These are phyloP conservation scores for Dryoscopus gambensis DNA, from an alignment of 2,113 vertebrate genomes.

Conservation along the genomic window DNA sequence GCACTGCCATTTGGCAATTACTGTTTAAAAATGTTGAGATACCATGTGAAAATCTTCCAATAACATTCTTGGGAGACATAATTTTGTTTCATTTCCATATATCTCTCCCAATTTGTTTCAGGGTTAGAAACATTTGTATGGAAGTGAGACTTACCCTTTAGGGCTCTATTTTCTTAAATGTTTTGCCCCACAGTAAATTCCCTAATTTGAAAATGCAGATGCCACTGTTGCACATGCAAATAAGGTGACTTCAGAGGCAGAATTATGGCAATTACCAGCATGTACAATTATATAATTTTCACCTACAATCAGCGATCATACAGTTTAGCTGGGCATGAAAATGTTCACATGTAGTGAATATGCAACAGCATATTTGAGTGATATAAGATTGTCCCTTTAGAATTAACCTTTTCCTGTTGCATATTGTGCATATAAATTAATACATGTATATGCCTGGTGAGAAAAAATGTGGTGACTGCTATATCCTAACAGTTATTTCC, in stretches of 20 bases:
- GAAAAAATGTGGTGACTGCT: constrained; percentile 1
- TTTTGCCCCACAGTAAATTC: neutral
- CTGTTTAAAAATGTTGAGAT: neutral
- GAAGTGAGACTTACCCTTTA: neutral
- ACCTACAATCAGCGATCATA: neutral
- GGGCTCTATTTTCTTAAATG: neutral
- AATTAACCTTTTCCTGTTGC: constrained; percentile 12
- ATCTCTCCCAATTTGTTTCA: neutral
- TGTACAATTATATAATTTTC: neutral
- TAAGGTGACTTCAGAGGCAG: neutral
- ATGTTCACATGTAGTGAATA: neutral
- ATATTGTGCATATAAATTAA: constrained; percentile 9
- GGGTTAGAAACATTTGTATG: neutral
- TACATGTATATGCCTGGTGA: neutral
- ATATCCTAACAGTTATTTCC: neutral
- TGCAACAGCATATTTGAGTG: neutral
- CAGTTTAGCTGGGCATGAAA: neutral
- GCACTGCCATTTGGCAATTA: neutral
- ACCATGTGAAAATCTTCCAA: neutral
- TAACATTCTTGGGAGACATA: neutral
- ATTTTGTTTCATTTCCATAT: neutral
- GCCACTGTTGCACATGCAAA: neutral
- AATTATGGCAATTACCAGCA: neutral
- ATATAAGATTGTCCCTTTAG: constrained; percentile 2
- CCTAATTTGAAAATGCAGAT: neutral